Base-by-base conservation (phyloP, 2,797 vertebrate genomes). In the Anomalospiza imberbis region DNA sequence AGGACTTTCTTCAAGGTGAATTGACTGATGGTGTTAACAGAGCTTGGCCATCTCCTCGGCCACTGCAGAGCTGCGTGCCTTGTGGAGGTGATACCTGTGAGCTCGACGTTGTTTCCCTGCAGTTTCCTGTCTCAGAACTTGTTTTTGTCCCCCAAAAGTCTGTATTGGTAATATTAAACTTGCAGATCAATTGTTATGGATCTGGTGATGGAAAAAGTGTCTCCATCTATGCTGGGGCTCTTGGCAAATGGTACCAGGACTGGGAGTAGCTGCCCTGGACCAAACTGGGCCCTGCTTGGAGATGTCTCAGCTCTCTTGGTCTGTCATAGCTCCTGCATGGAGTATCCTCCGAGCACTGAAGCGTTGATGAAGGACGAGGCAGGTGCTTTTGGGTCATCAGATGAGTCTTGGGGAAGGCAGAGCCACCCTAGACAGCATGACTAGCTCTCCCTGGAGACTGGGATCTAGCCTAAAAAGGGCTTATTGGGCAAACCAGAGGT, bases 41-140 rank as follows among this genome's bases (percentile, higher is more conserved):
- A 65, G 50, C 63, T 89, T 29, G 67, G 45, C 62, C 36, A 8
- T 88, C 36, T 83, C 61, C 40, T 79, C 2, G 1, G 83, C 26
- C 19, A 3, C 62, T 0, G 0, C 2, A 9, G 60, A 80, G 61
- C 53, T 84, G 75, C 0, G 2, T 63, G 70, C 13, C 57, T 50
- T 38, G 58, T 65, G 72, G 53, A 85, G 71, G 58, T 51, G 72
- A 38, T 1, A 2, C 25, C 45, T 54, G 13, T 0, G 3, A 71
- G 61, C 32, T 58, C 0, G 0, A 32, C 24, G 4, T 31, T 54
- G 50, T 68, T 84, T 86, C 32, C 19, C 18, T 66, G 25, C 42
- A 34, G 34, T 60, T 80, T 62, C 76, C 34, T 87, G 48, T 38
- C 42, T 34, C 51, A 26, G 51, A 88, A 44, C 28, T 84, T 14